Evolutionary conservation across 2,113 vertebrate genomes (phyloP).

Genomic region (Osmerus mordax): DNA sequence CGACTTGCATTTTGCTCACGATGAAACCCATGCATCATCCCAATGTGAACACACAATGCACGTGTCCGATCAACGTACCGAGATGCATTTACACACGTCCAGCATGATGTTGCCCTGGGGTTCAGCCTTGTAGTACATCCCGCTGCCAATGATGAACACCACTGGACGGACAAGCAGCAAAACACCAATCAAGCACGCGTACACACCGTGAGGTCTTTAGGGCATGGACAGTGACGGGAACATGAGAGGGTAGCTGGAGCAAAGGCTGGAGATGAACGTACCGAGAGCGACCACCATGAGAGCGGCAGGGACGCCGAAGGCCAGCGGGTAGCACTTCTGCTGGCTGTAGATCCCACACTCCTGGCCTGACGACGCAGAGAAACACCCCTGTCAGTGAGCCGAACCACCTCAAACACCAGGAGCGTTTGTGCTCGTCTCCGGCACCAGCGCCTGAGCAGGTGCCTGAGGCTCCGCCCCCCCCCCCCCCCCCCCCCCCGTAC

Average conservation of each 20-base stretch:
- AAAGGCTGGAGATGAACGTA: constrained; percentile 59
- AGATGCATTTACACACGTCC: constrained; percentile 82
- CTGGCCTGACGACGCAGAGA: constrained; percentile 69
- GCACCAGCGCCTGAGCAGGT: too few species aligned
- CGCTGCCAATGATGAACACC: constrained; percentile 84
- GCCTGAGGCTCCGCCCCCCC: background rate
- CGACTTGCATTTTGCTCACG: background rate
- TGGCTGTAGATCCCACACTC: constrained; percentile 80
- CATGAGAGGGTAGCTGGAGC: background rate
- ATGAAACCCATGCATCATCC: too few species aligned
- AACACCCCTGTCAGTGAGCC: background rate
- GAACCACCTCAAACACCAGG: background rate
- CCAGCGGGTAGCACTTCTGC: constrained; percentile 87
- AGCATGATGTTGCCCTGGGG: constrained; percentile 89
- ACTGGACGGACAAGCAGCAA: constrained; percentile 69
- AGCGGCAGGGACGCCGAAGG: constrained; percentile 89
- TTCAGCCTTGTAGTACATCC: constrained; percentile 86
- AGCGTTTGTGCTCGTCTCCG: too few species aligned
- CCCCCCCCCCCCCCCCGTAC: constrained; percentile 56
- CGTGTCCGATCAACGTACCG: constrained; percentile 73
- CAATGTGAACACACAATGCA: background rate
- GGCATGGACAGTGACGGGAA: background rate
- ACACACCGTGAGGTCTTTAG: too few species aligned
- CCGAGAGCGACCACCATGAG: constrained; percentile 86
- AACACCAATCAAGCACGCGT: background rate